Evolutionary conservation across 2,888 invertebrate genomes (phyloP), one percentile per base, ranked within the genome.

Genomic region (Penaeus monodon): DNA sequence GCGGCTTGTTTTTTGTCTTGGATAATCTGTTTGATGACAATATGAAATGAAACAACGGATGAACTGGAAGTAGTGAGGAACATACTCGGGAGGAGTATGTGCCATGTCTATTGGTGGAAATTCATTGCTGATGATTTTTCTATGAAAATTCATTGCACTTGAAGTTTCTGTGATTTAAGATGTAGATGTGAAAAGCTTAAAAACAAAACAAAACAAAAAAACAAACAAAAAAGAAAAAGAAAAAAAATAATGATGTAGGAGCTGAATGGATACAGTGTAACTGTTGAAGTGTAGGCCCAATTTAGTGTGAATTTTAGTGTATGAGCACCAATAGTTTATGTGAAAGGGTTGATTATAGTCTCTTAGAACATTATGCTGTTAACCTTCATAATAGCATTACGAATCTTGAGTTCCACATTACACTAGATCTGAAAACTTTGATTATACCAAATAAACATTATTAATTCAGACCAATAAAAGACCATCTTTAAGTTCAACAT

Each of bases 121-220:
- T 73, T 70, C 70, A n/a, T 82, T 82, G 65, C 81, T 24, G 22
- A 73, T 82, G 81, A 73, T 57, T 57, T 82, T 81, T 81, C 81
- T 82, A 49, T 82, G 81, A 82, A 82, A 82, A 65, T 70, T 73
- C 81, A 70, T 73, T 57, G 81, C 81, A 82, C 57, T 73, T 57
- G 68, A 81, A 81, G 81, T 82, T 70, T 82, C 81, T 82, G 81
- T 73, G 73, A 82, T 82, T 33, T 49, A 29, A 70, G 57, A 82
- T 70, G 73, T 73, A 38, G 17, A 73, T 22, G 22, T 22, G 33
- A 73, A 73, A 33, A 29, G 73, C 29, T 38, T 38, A 73, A 29
- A 73, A 33, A 38, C 7, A 33, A 27, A 24, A 73, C 8, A 38
- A 38, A 22, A 49, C 49, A 29, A 70, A 73, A 82, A 73, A 24